Conservation (phyloP, 2,113 vertebrate genomes). For the Nipponia nippon region DNA sequence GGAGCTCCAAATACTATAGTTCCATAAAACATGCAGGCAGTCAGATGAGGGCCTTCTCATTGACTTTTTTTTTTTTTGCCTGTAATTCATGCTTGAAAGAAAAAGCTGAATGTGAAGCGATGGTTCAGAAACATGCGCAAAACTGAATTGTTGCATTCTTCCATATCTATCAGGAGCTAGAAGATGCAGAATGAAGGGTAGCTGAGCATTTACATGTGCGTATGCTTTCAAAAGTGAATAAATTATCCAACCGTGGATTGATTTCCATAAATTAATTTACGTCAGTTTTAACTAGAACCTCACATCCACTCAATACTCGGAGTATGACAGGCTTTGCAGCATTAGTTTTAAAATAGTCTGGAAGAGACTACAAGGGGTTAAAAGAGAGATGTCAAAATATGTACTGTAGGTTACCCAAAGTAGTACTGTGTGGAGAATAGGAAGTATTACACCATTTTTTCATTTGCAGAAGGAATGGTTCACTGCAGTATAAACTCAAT, state of each 20-base stretch:
- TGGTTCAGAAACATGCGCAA: neutral
- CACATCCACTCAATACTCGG: neutral
- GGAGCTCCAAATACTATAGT: neutral
- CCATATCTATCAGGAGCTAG: neutral
- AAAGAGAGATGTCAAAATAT: neutral
- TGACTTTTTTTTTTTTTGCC: neutral
- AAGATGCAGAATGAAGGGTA: neutral
- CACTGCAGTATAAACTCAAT: neutral
- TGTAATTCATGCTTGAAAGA: neutral
- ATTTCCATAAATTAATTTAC: neutral
- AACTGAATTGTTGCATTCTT: neutral
- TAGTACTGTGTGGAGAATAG: neutral
- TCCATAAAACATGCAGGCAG: neutral
- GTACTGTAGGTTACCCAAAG: neutral
- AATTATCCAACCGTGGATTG: neutral
- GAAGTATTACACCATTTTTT: neutral
- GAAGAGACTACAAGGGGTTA: neutral
- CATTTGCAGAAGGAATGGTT: neutral
- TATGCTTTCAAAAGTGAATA: neutral
- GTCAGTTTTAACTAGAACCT: neutral
- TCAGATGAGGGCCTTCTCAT: neutral
- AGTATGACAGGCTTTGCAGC: neutral
- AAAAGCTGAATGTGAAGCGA: neutral
- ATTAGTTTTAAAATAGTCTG: neutral
- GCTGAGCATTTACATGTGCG: neutral